Evolutionary conservation across 92 coral and sea anemone genomes (phyloP), one percentile per base, ranked within the genome.

Genomic region (Anthopleura xanthogrammica): DNA sequence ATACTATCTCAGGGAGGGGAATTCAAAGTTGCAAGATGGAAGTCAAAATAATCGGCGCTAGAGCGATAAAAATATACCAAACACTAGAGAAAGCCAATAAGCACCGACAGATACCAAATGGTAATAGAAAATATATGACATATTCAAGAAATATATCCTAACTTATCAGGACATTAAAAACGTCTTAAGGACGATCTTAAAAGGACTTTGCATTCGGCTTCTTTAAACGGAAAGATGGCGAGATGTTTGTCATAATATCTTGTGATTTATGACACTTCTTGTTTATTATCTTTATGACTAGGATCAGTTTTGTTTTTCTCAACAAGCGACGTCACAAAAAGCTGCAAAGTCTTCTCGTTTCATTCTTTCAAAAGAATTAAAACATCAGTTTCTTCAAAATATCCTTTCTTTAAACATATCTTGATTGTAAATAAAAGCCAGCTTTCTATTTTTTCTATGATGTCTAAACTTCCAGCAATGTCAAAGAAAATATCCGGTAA

Each of bases 161-260:
- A 19, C 52, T 81, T 68, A 66, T 80, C 83, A 48, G 60, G 76
- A 23, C 60, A 80, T 80, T 65, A 80, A 62, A 64, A 80, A 80
- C 60, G 56, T 80, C 83, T 80, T 66, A 76, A 81, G 84, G 78
- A 81, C 84, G 74, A 81, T 81, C 84, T 81, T 81, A 81, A 81
- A 80, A 71, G 83, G 57, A 72, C 71, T 64, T 80, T 80, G 70
- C n/a, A 56, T 54, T 81, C 84, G 65, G 84, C 46, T 50, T 48
- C 82, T 68, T 20, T 81, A 81, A 80, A 66, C 83, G 83, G 76
- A 80, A 80, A 43, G n/a, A 36, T 46, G 82, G 70, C 65, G 64
- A 71, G 41, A 36, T 66, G 77, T 81, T 81, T 81, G 43, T 70
- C 74, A 39, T 29, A 43, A 19, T 48, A 52, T 13, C 41, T n/a